A percentile compares a stretch with the other conserved stretches of the same genome.
phyloP scores from a whole-genome alignment of 2,113 vertebrate genomes.

The Dicerorhinus sumatrensis region DNA sequence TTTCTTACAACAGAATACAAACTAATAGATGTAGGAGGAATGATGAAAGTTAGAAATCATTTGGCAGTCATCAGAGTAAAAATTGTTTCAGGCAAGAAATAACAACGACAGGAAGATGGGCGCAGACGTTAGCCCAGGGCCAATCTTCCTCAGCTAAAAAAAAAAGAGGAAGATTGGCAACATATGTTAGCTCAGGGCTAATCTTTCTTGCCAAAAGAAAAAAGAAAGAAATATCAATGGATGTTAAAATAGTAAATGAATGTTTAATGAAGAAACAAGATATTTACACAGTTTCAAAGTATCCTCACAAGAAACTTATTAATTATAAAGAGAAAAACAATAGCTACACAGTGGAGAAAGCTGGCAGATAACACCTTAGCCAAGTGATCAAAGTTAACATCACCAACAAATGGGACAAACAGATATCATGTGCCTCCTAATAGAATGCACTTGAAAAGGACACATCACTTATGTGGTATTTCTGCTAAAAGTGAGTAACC shows the following conservation, averaged over 20 bases:
- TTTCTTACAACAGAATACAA: not conserved
- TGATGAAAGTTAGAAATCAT: not conserved
- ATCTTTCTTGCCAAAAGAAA: no score
- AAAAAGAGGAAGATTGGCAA: no score
- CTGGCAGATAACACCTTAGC: not conserved
- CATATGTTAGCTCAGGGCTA: no score
- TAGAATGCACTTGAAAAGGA: constrained; percentile 4
- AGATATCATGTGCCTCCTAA: not conserved
- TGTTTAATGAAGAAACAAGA: not conserved
- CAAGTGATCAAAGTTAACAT: constrained; percentile 23
- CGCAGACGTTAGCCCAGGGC: no score
- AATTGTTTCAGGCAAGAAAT: constrained; percentile 19
- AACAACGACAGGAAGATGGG: not conserved
- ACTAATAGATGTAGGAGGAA: constrained; percentile 7
- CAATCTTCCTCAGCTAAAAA: no score
- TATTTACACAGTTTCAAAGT: constrained; percentile 28
- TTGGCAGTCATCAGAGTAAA: not conserved
- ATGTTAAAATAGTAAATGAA: not conserved
- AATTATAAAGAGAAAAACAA: constrained; percentile 31
- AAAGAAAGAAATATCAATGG: not conserved
- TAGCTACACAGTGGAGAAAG: constrained; percentile 12
- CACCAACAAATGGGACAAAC: constrained; percentile 16
- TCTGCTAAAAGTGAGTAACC: constrained; percentile 31
- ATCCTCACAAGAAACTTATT: constrained; percentile 1
- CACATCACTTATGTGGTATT: not conserved